phyloP scores from a whole-genome alignment of 1,140 invertebrate species.

The Leptoteleia sp. region DNA sequence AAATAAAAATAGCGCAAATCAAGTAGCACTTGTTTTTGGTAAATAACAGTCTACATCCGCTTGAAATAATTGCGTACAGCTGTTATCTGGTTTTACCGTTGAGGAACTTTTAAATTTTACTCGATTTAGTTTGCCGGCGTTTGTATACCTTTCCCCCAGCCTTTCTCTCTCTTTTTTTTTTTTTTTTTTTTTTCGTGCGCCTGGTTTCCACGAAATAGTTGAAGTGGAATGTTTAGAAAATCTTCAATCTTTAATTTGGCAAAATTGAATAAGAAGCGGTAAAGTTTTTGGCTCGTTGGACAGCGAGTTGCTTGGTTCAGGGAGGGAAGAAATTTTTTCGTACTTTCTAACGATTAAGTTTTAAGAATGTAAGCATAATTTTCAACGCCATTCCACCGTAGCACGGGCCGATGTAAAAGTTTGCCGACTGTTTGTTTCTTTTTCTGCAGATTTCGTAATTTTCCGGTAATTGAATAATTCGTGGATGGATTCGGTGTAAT shows the following conservation, averaged over 20 bases:
- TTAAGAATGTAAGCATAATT: conserved; percentile 23
- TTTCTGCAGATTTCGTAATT: conserved; percentile 32
- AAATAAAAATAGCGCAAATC: conserved; percentile 15
- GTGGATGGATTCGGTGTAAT: conserved; percentile 13
- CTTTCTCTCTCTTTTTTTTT: no score
- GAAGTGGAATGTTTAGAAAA: no score
- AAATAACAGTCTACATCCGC: background rate
- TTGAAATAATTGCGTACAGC: background rate
- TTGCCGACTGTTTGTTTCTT: conserved; percentile 22
- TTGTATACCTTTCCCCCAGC: no score
- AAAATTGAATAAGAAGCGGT: no score
- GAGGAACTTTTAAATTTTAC: no score
- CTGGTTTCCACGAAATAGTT: no score
- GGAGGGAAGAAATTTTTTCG: background rate
- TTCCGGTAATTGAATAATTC: conserved; percentile 49
- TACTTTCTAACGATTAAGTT: conserved; percentile 5
- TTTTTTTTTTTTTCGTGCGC: no score
- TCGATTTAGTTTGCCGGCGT: no score
- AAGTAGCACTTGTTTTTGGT: background rate
- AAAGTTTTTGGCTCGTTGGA: no score
- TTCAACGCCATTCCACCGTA: background rate
- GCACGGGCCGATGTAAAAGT: conserved; percentile 10
- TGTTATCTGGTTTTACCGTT: background rate
- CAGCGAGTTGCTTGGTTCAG: no score
- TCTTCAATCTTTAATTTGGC: no score